Evolutionary conservation across 1,140 invertebrate species (phyloP), one percentile per base, ranked within the genome.

Genomic region (Helicoverpa zea): DNA sequence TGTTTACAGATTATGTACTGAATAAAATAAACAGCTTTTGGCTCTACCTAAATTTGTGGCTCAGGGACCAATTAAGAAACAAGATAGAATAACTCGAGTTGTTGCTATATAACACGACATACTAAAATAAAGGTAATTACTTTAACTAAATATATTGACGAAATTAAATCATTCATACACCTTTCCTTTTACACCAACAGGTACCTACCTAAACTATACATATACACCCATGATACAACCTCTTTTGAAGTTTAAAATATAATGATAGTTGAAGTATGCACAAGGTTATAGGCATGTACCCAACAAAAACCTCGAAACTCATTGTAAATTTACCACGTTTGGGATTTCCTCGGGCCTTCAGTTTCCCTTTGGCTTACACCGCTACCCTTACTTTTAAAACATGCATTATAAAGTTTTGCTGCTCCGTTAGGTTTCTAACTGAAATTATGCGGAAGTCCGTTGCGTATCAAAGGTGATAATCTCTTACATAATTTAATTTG

Each of bases 241-340:
- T 11, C 2, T 59, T 59, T 29, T 56, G 16, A 23, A 29, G 7
- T 56, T 16, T n/a, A 56, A 56, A 16, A 56, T 56, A 14, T 35
- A 63, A n/a, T 29, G 29, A 43, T 13, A 7, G 16, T 61, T 43
- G n/a, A 12, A 63, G 51, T 68, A 59, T 23, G 54, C 29, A 54
- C 4, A n/a, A n/a, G 54, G 54, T 64, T 43, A 47, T 47, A 72
- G 16, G 16, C 56, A 43, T 58, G 68, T 61, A 70, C 23, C 16
- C 30, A n/a, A 30, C 52, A 52, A 49, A 35, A 77, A 82, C 82
- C 74, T 30, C 49, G 35, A 43, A 43, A 56, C 81, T 86, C 84
- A 86, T 86, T 86, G 80, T 84, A 75, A 70, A 86, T 86, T 86
- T 79, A 86, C 59, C 51, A 76, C 72, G 54, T 81, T 82, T 64